Evolutionary conservation across 2,888 invertebrate genomes (phyloP), one percentile per base, ranked within the genome.

Genomic region (Melinopterus prodromus): DNA sequence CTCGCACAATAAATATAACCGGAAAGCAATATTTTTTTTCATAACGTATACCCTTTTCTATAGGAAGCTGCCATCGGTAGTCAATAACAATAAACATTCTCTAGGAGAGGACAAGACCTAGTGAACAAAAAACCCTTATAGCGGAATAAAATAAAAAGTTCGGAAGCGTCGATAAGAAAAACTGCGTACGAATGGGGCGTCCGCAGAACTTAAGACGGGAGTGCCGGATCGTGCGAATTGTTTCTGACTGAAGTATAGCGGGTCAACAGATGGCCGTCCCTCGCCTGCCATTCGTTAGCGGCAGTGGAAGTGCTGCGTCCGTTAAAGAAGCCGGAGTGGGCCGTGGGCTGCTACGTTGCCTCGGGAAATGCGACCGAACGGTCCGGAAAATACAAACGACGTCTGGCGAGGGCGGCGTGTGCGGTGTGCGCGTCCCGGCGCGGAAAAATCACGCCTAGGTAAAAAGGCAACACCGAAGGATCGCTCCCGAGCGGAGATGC

Each of bases 321-420:
- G 53, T 53, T 53, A 53, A 53, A 53, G 53, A 53, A 53, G 3
- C 9, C 12, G 53, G 53, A 53, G 53, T 53, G 53, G 53, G 53
- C 53, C 53, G 9, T 9, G 1, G 9, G 53, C 12, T 53, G 9
- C 9, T 53, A 7, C 53, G 53, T 53, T 53, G 53, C 53, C 53
- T 53, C 53, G 53, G 53, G 53, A 53, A 53, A 53, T 53, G 53
- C 53, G 53, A 53, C 53, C 53, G 53, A 53, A 53, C 53, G 53
- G 53, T 12, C 12, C 53, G 53, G 53, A 53, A 53, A 53, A 53
- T 53, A 53, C 53, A 53, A 53, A 53, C 53, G 53, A 53, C 53
- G 53, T 53, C 53, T 53, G 53, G 53, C 53, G 53, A 12, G 53
- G 53, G 53, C 12, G 53, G 53, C 53, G 53, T 9, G 53, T 12